phyloP scores from a whole-genome alignment of 2,888 invertebrate genomes.

The Cephus nigrinus region DNA sequence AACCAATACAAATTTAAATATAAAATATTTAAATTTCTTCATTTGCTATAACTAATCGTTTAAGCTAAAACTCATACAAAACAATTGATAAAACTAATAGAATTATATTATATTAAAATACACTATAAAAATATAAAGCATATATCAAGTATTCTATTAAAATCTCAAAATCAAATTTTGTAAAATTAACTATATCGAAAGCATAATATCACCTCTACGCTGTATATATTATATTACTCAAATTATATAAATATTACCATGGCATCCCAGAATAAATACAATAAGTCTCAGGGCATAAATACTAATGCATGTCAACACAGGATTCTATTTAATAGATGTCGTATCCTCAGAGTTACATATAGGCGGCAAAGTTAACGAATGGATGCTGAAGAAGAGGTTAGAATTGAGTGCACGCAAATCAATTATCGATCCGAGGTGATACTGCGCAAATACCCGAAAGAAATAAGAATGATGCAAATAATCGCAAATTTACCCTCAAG shows the following conservation, averaged over 20 bases:
- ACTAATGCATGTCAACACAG: not conserved
- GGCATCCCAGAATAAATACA: not conserved
- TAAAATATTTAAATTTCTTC: too few species aligned
- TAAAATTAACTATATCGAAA: not conserved
- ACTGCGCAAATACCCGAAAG: slow-evolving; percentile 37
- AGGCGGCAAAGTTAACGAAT: not conserved
- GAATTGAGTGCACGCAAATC: slow-evolving; percentile 34
- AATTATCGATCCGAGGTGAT: slow-evolving; percentile 48
- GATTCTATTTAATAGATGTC: not conserved
- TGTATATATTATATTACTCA: not conserved
- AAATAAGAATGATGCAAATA: not conserved
- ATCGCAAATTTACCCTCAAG: not conserved
- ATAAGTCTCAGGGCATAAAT: not conserved
- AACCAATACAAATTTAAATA: too few species aligned
- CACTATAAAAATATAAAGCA: not conserved
- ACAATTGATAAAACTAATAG: too few species aligned
- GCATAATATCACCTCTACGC: not conserved
- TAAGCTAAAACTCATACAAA: not conserved
- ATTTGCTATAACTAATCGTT: not conserved
- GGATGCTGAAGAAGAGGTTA: slow-evolving; percentile 25
- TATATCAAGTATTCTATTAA: not conserved
- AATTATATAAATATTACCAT: not conserved
- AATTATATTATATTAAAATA: not conserved
- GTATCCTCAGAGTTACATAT: not conserved
- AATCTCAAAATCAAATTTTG: not conserved